phyloP scores from a whole-genome alignment of 1,140 invertebrate genomes.

The Conus betulinus region DNA sequence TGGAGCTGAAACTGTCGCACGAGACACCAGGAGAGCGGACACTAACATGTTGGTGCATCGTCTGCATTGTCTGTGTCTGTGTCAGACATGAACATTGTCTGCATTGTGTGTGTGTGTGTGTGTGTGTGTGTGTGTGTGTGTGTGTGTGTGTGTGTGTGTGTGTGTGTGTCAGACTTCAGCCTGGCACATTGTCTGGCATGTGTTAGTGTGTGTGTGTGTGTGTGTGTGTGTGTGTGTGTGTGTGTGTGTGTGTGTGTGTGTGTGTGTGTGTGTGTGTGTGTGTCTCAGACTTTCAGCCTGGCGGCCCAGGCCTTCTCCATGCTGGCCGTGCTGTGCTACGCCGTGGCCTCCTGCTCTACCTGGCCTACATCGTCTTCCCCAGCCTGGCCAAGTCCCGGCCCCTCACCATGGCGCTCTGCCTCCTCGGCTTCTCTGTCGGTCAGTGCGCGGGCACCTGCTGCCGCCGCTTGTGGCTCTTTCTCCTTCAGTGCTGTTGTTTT shows the following conservation, averaged over 20 bases:
- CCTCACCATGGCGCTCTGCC: conserved; percentile 50
- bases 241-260: background rate
- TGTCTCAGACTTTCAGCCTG: conserved; percentile 56
- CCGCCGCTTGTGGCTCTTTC: background rate
- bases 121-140: no score
- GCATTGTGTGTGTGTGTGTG: no score
- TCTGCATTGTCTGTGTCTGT: no score
- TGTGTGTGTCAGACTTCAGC: conserved; percentile 47
- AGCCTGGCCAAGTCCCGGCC: conserved; percentile 43
- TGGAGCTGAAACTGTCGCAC: no score
- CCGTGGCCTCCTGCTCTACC: conserved; percentile 49
- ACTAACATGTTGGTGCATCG: no score
- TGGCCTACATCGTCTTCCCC: conserved; percentile 46
- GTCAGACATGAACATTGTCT: no score
- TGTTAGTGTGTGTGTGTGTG: no score
- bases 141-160: no score
- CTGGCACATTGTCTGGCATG: conserved; percentile 46
- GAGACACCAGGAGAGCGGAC: no score
- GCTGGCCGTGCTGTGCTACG: conserved; percentile 54
- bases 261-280: background rate
- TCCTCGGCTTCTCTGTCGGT: conserved; percentile 53
- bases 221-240: no score
- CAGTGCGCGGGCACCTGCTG: conserved; percentile 8
- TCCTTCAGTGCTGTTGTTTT: background rate
- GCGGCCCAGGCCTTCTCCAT: conserved; percentile 58